A percentile compares a stretch with the other conserved stretches of the same genome.
phyloP scores from a whole-genome alignment of 2,888 invertebrate species.

The Rhimphoctona megacephalus region DNA sequence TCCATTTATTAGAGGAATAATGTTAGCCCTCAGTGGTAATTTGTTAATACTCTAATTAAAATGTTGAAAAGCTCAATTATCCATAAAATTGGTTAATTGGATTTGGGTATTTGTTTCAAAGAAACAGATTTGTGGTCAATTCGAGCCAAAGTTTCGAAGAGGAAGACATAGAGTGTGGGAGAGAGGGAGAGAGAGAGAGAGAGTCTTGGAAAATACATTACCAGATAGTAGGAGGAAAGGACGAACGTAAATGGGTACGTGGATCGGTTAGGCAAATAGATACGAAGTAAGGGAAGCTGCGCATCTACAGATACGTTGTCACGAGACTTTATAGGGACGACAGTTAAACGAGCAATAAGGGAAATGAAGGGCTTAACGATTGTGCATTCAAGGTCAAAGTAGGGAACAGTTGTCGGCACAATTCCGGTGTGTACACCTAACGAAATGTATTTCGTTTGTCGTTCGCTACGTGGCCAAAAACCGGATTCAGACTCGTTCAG shows the following conservation, averaged over 20 bases:
- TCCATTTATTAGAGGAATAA: neutral
- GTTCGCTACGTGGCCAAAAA: constrained; percentile 1
- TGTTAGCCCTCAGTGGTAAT: neutral
- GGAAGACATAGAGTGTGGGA: neutral
- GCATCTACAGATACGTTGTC: constrained; percentile 15
- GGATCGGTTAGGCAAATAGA: constrained; percentile 65
- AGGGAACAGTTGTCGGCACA: constrained; percentile 25
- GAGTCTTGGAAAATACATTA: constrained; percentile 7
- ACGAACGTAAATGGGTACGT: constrained; percentile 58
- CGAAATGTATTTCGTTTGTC: neutral
- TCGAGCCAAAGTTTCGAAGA: neutral
- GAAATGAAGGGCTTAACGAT: constrained; percentile 34
- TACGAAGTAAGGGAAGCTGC: constrained; percentile 36
- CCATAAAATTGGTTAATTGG: neutral
- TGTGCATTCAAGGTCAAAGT: constrained; percentile 7
- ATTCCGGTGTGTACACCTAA: constrained; percentile 9
- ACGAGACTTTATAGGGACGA: constrained; percentile 31
- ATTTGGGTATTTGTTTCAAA: constrained; percentile 10
- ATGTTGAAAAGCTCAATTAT: constrained; percentile 11
- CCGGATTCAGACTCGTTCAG: neutral
- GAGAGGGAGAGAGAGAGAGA: neutral
- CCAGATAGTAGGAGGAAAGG: constrained; percentile 21
- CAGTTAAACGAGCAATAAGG: constrained; percentile 40
- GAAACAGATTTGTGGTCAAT: constrained; percentile 61
- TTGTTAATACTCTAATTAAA: constrained; percentile 13